Conservation (phyloP, 2,888 invertebrate species). For the Limnephilus lunatus region DNA sequence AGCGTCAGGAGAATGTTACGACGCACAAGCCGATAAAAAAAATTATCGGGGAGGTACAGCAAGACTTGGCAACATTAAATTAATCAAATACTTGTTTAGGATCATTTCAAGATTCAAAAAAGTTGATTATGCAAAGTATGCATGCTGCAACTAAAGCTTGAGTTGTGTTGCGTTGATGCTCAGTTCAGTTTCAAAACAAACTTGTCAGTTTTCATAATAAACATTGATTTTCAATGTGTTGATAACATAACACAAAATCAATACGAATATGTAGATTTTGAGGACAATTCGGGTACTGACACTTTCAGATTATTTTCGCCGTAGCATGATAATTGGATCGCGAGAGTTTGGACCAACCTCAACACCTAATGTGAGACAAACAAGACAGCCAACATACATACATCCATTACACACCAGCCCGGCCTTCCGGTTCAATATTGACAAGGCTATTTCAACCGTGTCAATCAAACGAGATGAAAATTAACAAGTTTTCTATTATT, state of each 20-base stretch:
- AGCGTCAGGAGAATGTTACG: too few species aligned
- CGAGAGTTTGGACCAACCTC: not conserved
- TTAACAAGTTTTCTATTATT: not conserved
- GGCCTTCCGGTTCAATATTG: constrained; percentile 20
- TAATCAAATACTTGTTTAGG: not conserved
- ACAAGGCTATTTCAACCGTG: not conserved
- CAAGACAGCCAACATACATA: not conserved
- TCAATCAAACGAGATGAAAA: not conserved
- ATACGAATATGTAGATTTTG: not conserved
- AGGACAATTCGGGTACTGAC: not conserved
- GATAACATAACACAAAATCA: not conserved
- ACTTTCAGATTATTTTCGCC: not conserved
- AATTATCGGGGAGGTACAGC: too few species aligned
- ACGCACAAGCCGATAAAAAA: too few species aligned
- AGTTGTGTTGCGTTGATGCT: not conserved
- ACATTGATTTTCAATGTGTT: not conserved
- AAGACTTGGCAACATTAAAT: not conserved
- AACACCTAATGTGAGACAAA: not conserved
- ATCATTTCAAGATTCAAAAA: not conserved
- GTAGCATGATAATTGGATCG: not conserved
- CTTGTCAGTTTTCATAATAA: too few species aligned
- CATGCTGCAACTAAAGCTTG: too few species aligned
- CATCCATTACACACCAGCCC: not conserved
- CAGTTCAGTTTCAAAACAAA: not conserved
- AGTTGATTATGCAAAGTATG: not conserved